These are phyloP conservation scores for Paradoxurus hermaphroditus DNA, from an alignment of 2,113 vertebrate species.

Conservation along the genomic window DNA sequence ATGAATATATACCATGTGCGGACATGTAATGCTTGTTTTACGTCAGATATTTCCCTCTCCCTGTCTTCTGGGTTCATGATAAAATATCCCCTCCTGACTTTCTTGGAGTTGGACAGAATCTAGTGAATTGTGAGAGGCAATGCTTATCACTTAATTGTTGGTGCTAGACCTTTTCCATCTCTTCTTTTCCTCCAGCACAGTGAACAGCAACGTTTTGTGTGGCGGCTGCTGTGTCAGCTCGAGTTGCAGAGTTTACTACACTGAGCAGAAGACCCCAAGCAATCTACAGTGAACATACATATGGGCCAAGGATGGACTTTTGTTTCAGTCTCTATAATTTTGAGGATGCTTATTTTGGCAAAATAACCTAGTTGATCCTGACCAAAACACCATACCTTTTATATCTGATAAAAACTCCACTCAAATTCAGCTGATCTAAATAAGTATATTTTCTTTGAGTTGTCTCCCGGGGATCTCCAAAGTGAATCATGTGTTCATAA, in stretches of 20 bases:
- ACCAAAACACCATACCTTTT: not conserved
- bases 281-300: not conserved
- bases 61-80: not conserved
- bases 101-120: not conserved
- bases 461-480: not conserved
- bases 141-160: not conserved
- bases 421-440: not conserved
- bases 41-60: not conserved
- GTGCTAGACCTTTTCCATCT: not conserved
- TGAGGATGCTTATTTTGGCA: not conserved
- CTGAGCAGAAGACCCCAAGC: rapidly evolving
- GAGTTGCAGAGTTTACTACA: not conserved
- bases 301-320: not conserved
- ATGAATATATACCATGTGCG: not conserved
- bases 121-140: not conserved
- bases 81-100: not conserved
- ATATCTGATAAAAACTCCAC: not conserved
- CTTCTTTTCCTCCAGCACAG: not conserved
- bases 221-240: not conserved
- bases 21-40: not conserved
- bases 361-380: not conserved
- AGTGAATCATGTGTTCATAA: not conserved
- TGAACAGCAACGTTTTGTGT: not conserved
- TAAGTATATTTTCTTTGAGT: not conserved
- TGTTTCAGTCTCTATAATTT: not conserved